Evolutionary conservation across 2,797 vertebrate species (phyloP).

Genomic region (Anableps anableps): DNA sequence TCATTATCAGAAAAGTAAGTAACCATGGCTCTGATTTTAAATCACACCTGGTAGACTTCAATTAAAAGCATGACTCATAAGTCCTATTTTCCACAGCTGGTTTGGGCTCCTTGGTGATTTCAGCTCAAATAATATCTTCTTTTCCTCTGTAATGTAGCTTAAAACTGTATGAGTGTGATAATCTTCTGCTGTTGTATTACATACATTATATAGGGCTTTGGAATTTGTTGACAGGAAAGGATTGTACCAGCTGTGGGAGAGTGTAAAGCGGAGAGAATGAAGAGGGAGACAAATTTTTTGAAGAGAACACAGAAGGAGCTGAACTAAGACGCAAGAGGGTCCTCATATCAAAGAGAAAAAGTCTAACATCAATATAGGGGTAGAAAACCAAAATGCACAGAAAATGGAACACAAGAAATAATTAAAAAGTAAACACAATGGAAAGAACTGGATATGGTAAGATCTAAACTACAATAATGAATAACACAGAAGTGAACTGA

Average conservation of each 20-base stretch:
- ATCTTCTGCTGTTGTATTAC: neutral
- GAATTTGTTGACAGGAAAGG: neutral
- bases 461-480: neutral
- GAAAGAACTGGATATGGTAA: neutral
- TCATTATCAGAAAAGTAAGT: no score
- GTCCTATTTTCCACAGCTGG: no score
- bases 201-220: neutral
- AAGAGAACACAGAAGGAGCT: neutral
- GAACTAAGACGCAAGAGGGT: neutral
- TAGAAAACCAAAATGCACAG: neutral
- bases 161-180: neutral
- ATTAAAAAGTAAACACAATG: neutral
- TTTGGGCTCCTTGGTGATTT: no score
- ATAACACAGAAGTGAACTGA: no score
- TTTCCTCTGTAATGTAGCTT: neutral
- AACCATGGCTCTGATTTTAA: no score
- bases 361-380: neutral
- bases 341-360: neutral
- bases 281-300: neutral
- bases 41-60: no score
- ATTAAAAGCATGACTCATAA: no score
- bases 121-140: neutral
- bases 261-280: neutral
- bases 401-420: neutral
- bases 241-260: neutral